Evolutionary conservation across 2,797 vertebrate species (phyloP).

Genomic region (Protonibea diacanthus): DNA sequence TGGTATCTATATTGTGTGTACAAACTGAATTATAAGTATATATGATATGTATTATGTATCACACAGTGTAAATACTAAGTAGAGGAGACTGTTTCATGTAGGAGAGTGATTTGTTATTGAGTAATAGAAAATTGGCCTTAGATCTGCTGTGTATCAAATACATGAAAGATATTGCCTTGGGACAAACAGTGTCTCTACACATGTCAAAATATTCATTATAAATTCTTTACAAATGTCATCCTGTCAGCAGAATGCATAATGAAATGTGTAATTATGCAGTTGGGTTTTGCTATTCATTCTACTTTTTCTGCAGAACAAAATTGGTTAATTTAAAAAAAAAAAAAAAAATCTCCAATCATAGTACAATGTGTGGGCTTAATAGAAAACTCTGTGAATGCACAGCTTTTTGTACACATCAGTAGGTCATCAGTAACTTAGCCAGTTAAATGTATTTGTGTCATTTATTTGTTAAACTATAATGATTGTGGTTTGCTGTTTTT

Average conservation of each 20-base stretch:
- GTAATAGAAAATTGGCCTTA: constrained; percentile 2
- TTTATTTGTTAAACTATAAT: constrained; percentile 65
- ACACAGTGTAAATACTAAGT: background rate
- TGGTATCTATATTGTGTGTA: background rate
- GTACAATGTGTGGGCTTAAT: constrained; percentile 30
- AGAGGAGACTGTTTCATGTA: background rate
- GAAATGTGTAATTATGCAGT: constrained; percentile 32
- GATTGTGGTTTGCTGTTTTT: constrained; percentile 72
- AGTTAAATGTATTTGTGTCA: constrained; percentile 69
- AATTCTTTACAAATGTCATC: constrained; percentile 44
- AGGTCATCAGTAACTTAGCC: constrained; percentile 50
- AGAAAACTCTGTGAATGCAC: constrained; percentile 30
- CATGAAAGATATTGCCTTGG: constrained; percentile 23
- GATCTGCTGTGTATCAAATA: constrained; percentile 2
- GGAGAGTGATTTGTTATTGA: constrained; percentile 3
- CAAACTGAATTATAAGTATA: background rate
- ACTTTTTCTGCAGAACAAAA: constrained; percentile 22
- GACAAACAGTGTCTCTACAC: constrained; percentile 44
- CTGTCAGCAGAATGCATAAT: constrained; percentile 33
- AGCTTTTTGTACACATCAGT: constrained; percentile 60
- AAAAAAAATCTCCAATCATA: constrained; percentile 14
- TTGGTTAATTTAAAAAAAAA: constrained; percentile 28
- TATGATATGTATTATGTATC: background rate
- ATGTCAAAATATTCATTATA: constrained; percentile 48
- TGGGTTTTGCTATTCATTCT: constrained; percentile 6